Evolutionary conservation across 2,797 vertebrate genomes (phyloP), one percentile per base, ranked within the genome.

Genomic region (Harpagifer antarcticus): DNA sequence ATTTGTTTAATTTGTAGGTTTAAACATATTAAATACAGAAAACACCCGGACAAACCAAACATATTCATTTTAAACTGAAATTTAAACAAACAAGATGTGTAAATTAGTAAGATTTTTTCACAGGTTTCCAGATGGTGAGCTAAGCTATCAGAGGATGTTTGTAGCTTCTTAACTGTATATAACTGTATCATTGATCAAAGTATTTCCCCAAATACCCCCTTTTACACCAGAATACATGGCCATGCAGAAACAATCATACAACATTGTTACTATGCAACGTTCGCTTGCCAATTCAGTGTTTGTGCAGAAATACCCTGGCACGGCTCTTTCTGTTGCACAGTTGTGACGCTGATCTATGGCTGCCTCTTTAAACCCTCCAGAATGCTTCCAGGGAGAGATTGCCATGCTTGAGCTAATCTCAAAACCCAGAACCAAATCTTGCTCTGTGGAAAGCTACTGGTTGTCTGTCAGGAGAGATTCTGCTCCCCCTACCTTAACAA

Each of bases 341-440:
- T 83, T 27, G 63, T 76, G 69, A 44, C 65, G 44, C 68, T 55
- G 77, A 76, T 86, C 81, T 13, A 53, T n/a, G 74, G 66, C 74
- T 79, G 86, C 81, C 83, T 86, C 81, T 87, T 84, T 84, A 86
- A 91, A 50, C 87, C 80, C 79, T 81, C 50, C 78, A 88, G 76
- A 86, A 83, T 5, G 67, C 83, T 88, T 89, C 86, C 83, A 82
- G 68, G 62, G 76, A 87, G 88, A 90, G 83, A 89, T 89, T 87
- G 78, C 82, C 81, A 92, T 89, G 91, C 90, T 91, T 89, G 86
- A 91, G 84, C 89, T 93, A 90, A 93, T 93, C 91, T 93, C 91
- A 89, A 78, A 83, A 79, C 86, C 89, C 91, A 91, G 88, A 90
- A 91, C 89, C 90, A 85, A 89, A 91, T 90, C 77, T 92, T 68